Evolutionary conservation across 64 coral and sea anemone genomes (phyloP).

Genomic region (Astreopora myriophthalma): DNA sequence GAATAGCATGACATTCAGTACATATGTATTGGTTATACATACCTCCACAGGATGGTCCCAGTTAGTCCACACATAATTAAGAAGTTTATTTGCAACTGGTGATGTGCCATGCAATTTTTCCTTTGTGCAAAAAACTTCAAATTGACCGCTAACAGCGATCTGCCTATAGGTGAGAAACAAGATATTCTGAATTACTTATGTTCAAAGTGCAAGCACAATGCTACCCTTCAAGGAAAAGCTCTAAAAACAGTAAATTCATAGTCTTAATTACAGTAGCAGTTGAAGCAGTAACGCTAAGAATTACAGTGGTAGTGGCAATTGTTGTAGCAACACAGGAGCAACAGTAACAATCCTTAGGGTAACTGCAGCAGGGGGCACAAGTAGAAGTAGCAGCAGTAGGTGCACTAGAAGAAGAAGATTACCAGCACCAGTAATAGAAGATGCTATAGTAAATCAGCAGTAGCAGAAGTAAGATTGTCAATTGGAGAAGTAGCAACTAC

Average conservation of each 20-base stretch:
- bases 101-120: conserved; percentile 49
- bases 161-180: not conserved
- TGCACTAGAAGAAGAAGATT: too few species aligned
- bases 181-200: not conserved
- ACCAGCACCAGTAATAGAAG: too few species aligned
- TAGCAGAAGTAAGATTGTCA: too few species aligned
- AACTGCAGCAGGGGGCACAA: too few species aligned
- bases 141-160: not conserved
- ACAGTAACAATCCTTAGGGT: too few species aligned
- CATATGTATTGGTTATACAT: not conserved
- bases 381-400: not conserved
- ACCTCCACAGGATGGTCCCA: conserved; percentile 97
- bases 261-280: not conserved
- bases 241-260: too few species aligned
- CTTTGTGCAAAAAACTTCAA: not conserved
- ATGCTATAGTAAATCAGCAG: too few species aligned
- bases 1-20: not conserved
- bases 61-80: conserved; percentile 86
- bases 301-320: not conserved
- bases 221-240: too few species aligned
- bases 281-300: not conserved
- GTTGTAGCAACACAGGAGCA: not conserved
- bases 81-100: conserved; percentile 63
- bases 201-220: not conserved
- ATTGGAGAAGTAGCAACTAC: too few species aligned